phyloP scores from a whole-genome alignment of 2,888 invertebrate species.

The Tetragnatha montana region DNA sequence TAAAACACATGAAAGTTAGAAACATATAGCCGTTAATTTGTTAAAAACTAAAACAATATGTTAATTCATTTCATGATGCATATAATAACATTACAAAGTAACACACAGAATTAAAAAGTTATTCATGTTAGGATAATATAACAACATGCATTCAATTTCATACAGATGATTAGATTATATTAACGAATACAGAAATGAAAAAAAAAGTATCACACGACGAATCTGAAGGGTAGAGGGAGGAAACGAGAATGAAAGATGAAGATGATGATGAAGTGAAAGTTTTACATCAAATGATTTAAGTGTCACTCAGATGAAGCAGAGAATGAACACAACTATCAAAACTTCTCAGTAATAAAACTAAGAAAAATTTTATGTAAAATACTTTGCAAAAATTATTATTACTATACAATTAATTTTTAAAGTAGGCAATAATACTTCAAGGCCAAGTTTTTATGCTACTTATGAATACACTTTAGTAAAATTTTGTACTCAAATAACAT shows the following conservation, averaged over 20 bases:
- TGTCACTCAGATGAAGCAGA: conserved; percentile 43
- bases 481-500: not conserved
- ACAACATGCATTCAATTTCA: not conserved
- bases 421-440: too few relatives aligned
- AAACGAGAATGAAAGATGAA: conserved; percentile 26
- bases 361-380: not conserved
- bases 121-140: not conserved
- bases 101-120: too few relatives aligned
- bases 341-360: not conserved
- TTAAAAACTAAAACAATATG: too few relatives aligned
- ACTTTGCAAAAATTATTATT: not conserved
- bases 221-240: conserved; percentile 9
- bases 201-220: conserved; percentile 5
- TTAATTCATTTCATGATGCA: not conserved
- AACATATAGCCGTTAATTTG: too few relatives aligned
- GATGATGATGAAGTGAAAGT: conserved; percentile 27
- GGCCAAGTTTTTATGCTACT: too few relatives aligned
- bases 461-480: too few relatives aligned
- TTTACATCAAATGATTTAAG: conserved; percentile 29
- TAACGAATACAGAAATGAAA: too few relatives aligned
- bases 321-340: not conserved
- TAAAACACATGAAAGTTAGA: too few relatives aligned
- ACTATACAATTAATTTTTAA: not conserved
- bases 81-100: not conserved
- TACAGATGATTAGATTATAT: conserved; percentile 5